These are phyloP conservation scores for Cyclina sinensis DNA, from an alignment of 1,140 invertebrate genomes.

Conservation along the genomic window DNA sequence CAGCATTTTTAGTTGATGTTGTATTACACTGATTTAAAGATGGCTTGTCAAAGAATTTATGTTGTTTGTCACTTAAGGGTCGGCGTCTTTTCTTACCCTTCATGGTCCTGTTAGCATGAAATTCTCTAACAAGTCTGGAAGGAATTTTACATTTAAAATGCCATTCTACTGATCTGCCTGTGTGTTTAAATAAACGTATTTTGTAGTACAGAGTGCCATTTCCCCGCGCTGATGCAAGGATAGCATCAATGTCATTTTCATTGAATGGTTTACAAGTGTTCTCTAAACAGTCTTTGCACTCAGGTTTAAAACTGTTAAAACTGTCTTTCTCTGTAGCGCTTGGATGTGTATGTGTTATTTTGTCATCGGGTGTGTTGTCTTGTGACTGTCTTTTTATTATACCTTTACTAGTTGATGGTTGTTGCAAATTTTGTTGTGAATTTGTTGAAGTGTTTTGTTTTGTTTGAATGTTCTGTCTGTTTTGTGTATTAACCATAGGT, in stretches of 20 bases:
- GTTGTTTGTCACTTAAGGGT: background rate
- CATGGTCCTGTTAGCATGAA: conserved; percentile 41
- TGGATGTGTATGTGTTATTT: background rate
- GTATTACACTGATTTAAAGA: too few species aligned
- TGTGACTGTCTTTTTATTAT: too few species aligned
- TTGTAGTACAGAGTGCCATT: background rate
- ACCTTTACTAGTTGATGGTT: too few species aligned
- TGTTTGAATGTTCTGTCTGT: too few species aligned
- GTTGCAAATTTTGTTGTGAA: too few species aligned
- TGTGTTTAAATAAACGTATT: background rate
- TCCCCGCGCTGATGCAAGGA: background rate
- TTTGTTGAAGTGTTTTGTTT: too few species aligned
- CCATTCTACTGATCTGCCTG: background rate
- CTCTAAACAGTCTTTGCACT: background rate
- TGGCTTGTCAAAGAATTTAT: too few species aligned
- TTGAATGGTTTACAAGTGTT: background rate
- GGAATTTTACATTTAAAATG: conserved; percentile 31
- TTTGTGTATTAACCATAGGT: too few species aligned
- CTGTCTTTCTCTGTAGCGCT: background rate
- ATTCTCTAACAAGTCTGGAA: background rate
- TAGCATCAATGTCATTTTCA: background rate
- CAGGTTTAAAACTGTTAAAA: background rate
- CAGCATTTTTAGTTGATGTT: too few species aligned
- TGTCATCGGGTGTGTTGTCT: too few species aligned
- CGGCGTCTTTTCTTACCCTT: conserved; percentile 47